Evolutionary conservation across 1,140 invertebrate genomes (phyloP), one percentile per base, ranked within the genome.

Genomic region (Drosophila nikananu): DNA sequence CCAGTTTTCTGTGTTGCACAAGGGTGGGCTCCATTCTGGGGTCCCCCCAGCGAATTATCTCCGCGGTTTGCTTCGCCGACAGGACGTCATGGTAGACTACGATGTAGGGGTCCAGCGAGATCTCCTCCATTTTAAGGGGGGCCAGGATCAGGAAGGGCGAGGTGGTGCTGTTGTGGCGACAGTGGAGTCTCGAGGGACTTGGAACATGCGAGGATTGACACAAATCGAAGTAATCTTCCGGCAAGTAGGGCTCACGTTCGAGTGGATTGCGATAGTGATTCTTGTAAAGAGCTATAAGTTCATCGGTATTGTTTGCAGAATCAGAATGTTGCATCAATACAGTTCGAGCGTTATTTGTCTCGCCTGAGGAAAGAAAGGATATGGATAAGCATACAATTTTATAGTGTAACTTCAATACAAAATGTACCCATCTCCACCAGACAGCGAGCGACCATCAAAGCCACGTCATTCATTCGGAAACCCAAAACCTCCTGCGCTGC

Each of bases 101-200:
- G 75, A 99, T 96, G 64, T 96, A 95, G 0, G 99, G 99, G 23
- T 97, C 94, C 6, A 96, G 93, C 89, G 96, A 97, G 19, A 97
- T 94, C 80, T 98, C 95, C 93, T 99, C 99, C 92, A 98, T 96
- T 93, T 99, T 99, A 49, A 98, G 95, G 0, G 98, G 98, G 0
- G 96, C 96, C 39, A 99, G 93, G 57, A 95, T 95, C 7, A 98
- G 93, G 89, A 96, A 97, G 0, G 97, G 96, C 51, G 95, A 94
- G 17, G 94, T 95, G 61, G 95, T 95, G 61, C 94, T 94, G 21
- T 95, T 93, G 91, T 98, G 99, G 35, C 95, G 95, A 93, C 98
- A 99, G 70, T 95, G 95, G 3, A 99, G 94, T 61, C 94, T 61
- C 0, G 55, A 27, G 8, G 66, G 51, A 2, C 35, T 83, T n/a